Evolutionary conservation across 2,113 vertebrate species (phyloP).

Genomic region (Perca fluviatilis): DNA sequence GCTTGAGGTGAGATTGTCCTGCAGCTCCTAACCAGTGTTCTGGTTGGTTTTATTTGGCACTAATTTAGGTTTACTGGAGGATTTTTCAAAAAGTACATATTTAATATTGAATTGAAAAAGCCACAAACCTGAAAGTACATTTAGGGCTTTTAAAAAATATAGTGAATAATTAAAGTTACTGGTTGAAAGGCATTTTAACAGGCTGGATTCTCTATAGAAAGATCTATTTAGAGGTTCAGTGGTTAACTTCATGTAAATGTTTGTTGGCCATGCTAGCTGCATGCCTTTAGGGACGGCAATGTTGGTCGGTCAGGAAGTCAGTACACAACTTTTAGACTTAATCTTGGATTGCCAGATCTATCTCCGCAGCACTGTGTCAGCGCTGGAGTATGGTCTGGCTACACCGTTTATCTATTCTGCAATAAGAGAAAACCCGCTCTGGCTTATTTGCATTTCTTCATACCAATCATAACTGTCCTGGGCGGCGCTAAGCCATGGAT

Average conservation of each 20-base stretch:
- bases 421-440: too few species aligned
- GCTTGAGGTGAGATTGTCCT: conserved; percentile 14
- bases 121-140: conserved; percentile 10
- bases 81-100: conserved; percentile 12
- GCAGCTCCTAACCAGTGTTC: conserved; percentile 3
- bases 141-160: conserved; percentile 14
- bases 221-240: not conserved
- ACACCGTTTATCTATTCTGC: too few species aligned
- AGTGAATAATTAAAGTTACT: conserved; percentile 26
- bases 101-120: conserved; percentile 36
- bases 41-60: conserved; percentile 6
- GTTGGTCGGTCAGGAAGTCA: not conserved
- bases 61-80: not conserved
- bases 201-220: not conserved
- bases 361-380: too few species aligned
- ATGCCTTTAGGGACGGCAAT: not conserved
- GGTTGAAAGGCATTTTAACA: conserved; percentile 7
- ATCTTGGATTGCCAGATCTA: too few species aligned
- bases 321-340: too few species aligned
- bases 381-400: too few species aligned
- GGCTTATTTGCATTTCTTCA: too few species aligned
- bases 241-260: not conserved
- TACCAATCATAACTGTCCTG: too few species aligned
- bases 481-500: too few species aligned
- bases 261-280: not conserved